Conservation (phyloP, 2,888 invertebrate genomes). For the Nematopogon swammerdamellus region DNA sequence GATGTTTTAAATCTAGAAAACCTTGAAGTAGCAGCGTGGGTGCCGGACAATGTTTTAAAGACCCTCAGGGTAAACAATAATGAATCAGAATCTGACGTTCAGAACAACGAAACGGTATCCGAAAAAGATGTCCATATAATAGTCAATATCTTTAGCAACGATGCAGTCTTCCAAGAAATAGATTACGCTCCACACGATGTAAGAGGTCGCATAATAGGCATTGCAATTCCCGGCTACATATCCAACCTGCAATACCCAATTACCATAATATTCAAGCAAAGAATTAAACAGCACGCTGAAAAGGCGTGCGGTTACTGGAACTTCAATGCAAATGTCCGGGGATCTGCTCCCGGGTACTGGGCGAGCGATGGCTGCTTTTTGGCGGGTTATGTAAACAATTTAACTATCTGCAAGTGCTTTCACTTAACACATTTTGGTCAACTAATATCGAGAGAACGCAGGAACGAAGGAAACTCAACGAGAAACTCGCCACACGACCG, state of each 20-base stretch:
- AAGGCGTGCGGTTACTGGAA: conserved; percentile 58
- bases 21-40: conserved; percentile 52
- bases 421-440: conserved; percentile 62
- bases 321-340: conserved; percentile 24
- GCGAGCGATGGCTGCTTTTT: conserved; percentile 50
- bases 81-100: conserved; percentile 13
- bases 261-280: conserved; percentile 44
- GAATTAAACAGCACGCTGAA: conserved; percentile 16
- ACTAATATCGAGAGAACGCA: conserved; percentile 22
- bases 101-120: not conserved
- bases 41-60: conserved; percentile 37
- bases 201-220: conserved; percentile 54
- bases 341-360: conserved; percentile 43
- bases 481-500: conserved; percentile 25
- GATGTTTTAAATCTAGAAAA: conserved; percentile 41
- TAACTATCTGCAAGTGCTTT: conserved; percentile 45
- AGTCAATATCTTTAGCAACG: conserved; percentile 51
- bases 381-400: conserved; percentile 21
- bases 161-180: conserved; percentile 51
- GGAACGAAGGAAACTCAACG: conserved; percentile 12
- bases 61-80: conserved; percentile 25
- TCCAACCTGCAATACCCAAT: conserved; percentile 51
- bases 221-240: conserved; percentile 57
- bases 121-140: conserved; percentile 32
- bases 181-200: conserved; percentile 21